Conservation (phyloP, 2,888 invertebrate species). For the Trichogramma evanescens region DNA sequence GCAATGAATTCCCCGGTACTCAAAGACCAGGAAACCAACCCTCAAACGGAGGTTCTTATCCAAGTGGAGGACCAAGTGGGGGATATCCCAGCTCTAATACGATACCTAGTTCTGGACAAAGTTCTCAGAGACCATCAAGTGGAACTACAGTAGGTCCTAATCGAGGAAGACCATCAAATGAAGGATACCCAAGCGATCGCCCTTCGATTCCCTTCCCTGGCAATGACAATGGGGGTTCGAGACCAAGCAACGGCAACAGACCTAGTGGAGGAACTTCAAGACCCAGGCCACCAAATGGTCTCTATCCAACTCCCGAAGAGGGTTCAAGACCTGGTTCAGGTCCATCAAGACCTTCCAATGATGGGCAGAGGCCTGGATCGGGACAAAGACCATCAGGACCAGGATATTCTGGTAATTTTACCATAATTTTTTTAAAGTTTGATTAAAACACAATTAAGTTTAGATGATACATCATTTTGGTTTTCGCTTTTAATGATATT, state of each 20-base stretch:
- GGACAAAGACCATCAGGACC: constrained; percentile 29
- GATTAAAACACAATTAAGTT: too few species aligned
- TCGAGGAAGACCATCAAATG: constrained; percentile 33
- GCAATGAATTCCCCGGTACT: constrained; percentile 27
- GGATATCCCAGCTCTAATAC: constrained; percentile 24
- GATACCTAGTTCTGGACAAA: constrained; percentile 28
- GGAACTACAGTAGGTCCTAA: constrained; percentile 29
- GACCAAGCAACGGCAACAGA: constrained; percentile 22
- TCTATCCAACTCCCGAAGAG: constrained; percentile 13
- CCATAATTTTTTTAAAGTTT: neutral
- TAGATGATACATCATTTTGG: neutral
- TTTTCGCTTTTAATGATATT: too few species aligned
- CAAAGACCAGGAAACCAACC: constrained; percentile 24
- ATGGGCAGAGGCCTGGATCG: constrained; percentile 15
- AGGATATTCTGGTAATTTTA: constrained; percentile 19
- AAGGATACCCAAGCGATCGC: constrained; percentile 32
- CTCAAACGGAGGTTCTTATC: constrained; percentile 22
- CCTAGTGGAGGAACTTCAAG: constrained; percentile 24
- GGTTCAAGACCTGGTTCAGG: constrained; percentile 13
- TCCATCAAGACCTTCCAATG: constrained; percentile 13
- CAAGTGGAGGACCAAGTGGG: constrained; percentile 27
- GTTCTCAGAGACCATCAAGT: constrained; percentile 28
- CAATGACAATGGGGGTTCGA: constrained; percentile 25
- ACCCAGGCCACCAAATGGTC: constrained; percentile 23
- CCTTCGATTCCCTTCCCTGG: constrained; percentile 29